Evolutionary conservation across 1,140 invertebrate genomes (phyloP).

Genomic region (Triops cancriformis): DNA sequence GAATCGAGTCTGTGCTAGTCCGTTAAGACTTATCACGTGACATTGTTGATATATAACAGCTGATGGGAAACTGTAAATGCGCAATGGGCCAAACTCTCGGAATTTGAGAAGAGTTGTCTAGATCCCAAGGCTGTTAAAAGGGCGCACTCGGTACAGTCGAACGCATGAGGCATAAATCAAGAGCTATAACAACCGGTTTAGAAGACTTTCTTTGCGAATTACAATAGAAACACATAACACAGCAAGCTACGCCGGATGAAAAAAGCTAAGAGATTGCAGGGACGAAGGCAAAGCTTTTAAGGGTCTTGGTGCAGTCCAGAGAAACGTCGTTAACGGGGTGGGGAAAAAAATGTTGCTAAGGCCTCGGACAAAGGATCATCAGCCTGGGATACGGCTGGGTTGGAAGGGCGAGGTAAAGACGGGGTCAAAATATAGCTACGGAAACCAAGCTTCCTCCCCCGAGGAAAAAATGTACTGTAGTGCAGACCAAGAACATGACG

Average conservation of each 20-base stretch:
- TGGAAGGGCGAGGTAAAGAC: not conserved
- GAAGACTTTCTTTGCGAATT: not conserved
- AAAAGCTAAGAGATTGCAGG: not conserved
- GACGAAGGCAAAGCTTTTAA: not conserved
- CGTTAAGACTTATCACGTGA: not conserved
- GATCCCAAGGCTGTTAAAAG: not conserved
- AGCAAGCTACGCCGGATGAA: not conserved
- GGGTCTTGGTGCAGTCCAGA: not conserved
- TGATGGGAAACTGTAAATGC: not conserved
- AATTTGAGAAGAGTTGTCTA: not conserved
- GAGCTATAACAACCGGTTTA: not conserved
- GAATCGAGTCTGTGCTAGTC: not conserved
- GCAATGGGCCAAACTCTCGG: not conserved
- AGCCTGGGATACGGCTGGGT: not conserved
- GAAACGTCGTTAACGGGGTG: too few species aligned
- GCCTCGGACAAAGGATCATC: not conserved
- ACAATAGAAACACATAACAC: not conserved
- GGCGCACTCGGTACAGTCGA: not conserved
- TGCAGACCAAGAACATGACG: not conserved
- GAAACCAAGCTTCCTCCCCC: not conserved
- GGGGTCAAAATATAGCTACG: slow-evolving; percentile 5
- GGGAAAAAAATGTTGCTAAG: not conserved
- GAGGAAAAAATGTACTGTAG: not conserved
- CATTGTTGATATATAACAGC: slow-evolving; percentile 1
- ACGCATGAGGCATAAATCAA: not conserved